phyloP scores from a whole-genome alignment of 53 echinoderm and acorn worm genomes.

The Antedon mediterranea region DNA sequence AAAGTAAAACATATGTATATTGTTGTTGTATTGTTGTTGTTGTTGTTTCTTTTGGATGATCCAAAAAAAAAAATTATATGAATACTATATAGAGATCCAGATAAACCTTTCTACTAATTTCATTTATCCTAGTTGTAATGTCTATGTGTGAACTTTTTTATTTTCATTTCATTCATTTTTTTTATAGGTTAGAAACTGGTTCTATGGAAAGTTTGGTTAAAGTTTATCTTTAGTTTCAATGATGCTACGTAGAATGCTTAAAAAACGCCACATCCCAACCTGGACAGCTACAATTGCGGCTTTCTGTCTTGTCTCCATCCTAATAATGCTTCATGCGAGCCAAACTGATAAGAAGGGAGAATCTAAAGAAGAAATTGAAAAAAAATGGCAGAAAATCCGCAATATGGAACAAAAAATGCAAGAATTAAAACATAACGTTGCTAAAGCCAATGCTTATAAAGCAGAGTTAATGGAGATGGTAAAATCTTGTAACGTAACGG shows the following conservation, averaged over 20 bases:
- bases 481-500: slow-evolving; percentile 14
- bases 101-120: too few species aligned
- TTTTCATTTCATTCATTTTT: neutral
- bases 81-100: too few species aligned
- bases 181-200: neutral
- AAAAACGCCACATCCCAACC: neutral
- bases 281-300: neutral
- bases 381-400: slow-evolving; percentile 5
- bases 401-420: slow-evolving; percentile 28
- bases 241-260: neutral
- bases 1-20: too few species aligned
- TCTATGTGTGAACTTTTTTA: too few species aligned
- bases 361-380: neutral
- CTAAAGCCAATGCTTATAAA: slow-evolving; percentile 30
- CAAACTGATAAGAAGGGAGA: neutral
- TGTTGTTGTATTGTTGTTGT: too few species aligned
- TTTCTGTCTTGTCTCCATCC: neutral
- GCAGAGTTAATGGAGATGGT: slow-evolving; percentile 28
- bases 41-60: too few species aligned
- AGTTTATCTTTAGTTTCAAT: neutral
- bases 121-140: too few species aligned
- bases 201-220: neutral
- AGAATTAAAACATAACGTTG: slow-evolving; percentile 36
- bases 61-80: too few species aligned
- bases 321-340: neutral